Percentiles rank a stretch among this genome's conserved stretches.
Evolutionary conservation across 2,113 vertebrate genomes (phyloP).

Genomic region (Ifrita kowaldi): DNA sequence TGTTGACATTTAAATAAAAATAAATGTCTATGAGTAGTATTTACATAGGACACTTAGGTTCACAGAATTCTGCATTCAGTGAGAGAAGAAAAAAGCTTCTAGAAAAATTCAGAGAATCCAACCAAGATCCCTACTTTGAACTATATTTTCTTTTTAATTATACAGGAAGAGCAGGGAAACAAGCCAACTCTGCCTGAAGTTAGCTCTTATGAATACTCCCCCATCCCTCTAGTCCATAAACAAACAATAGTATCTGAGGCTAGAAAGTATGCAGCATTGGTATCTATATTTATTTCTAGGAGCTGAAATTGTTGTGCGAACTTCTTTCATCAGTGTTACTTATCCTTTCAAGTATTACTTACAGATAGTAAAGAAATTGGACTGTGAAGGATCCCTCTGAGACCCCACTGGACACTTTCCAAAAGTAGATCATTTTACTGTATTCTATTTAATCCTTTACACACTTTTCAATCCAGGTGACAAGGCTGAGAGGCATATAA

Average conservation of each 20-base stretch:
- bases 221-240: not conserved
- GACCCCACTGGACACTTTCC: conserved; percentile 54
- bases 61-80: not conserved
- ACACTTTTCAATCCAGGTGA: conserved; percentile 59
- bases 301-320: not conserved
- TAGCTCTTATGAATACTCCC: not conserved
- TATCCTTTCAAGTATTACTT: conserved; percentile 55
- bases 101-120: not conserved
- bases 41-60: not conserved
- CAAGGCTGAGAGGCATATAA: conserved; percentile 59
- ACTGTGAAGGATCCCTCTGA: conserved; percentile 59
- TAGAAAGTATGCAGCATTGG: not conserved
- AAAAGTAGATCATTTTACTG: conserved; percentile 56
- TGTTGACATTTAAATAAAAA: not conserved
- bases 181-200: not conserved
- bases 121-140: not conserved
- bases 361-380: conserved; percentile 58
- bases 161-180: not conserved
- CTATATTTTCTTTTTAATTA: not conserved
- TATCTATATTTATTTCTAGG: not conserved
- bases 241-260: not conserved
- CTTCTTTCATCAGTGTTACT: conserved; percentile 40
- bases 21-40: not conserved
- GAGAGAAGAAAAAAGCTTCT: not conserved
- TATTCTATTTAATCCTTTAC: conserved; percentile 62